Conservation (phyloP, 2,113 vertebrate species). For the Entosphenus tridentatus region DNA sequence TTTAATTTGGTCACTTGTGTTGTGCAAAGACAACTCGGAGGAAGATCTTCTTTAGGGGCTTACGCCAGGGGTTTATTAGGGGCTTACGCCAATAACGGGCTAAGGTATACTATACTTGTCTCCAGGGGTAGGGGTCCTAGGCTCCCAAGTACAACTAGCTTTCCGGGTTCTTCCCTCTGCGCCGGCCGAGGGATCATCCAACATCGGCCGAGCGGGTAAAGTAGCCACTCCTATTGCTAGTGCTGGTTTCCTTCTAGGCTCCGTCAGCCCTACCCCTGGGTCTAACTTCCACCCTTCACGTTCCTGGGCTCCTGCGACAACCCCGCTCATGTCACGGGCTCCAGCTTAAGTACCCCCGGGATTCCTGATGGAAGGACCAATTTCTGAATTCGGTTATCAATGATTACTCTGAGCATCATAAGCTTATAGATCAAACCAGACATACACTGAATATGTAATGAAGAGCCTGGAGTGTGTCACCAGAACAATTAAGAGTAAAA, state of each 20-base stretch:
- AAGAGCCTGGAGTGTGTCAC: no score
- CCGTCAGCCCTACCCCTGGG: no score
- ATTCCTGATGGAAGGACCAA: conserved; percentile 12
- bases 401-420: conserved; percentile 8
- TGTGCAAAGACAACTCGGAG: conserved; percentile 10
- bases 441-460: no score
- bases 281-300: conserved; percentile 7
- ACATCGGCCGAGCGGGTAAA: conserved; percentile 12
- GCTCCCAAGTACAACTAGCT: no score
- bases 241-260: no score
- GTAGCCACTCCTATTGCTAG: not conserved
- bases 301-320: conserved; percentile 11
- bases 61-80: no score
- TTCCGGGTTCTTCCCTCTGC: no score
- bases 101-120: no score
- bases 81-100: no score
- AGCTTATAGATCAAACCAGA: no score
- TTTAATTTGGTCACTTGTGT: conserved; percentile 12
- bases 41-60: conserved; percentile 9
- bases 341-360: not conserved
- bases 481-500: no score
- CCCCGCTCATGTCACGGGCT: not conserved
- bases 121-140: no score
- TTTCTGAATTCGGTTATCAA: conserved; percentile 10
- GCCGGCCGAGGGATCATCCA: not conserved